Evolutionary conservation across 2,888 invertebrate species (phyloP).

Genomic region (Dorcus hopei): DNA sequence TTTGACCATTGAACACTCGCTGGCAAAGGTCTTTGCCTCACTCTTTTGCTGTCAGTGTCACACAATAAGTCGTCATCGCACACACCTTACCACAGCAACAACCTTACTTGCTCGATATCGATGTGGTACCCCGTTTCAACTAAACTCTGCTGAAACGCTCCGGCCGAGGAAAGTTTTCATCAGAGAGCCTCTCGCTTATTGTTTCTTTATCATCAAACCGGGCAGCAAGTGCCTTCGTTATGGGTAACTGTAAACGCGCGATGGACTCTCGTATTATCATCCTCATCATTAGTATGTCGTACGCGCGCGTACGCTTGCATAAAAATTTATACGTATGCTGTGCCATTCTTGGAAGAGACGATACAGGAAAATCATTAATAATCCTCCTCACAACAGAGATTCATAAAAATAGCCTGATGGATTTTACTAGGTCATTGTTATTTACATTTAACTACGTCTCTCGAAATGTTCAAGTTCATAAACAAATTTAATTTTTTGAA

Average conservation of each 20-base stretch:
- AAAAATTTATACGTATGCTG: neutral
- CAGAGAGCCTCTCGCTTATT: no score
- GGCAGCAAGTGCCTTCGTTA: no score
- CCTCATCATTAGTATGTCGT: neutral
- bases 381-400: no score
- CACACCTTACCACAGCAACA: neutral
- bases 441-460: neutral
- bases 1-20: constrained; percentile 29
- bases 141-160: neutral
- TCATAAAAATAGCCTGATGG: neutral
- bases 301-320: neutral
- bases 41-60: neutral
- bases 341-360: neutral
- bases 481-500: neutral
- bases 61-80: neutral
- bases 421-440: constrained; percentile 2
- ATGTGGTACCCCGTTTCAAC: neutral
- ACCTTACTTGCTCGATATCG: neutral
- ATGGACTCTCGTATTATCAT: no score
- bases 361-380: constrained; percentile 1
- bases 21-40: constrained; percentile 8
- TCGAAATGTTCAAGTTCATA: neutral
- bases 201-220: no score
- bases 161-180: neutral
- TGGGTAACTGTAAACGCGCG: no score